These are phyloP conservation scores for Epicampocera succincta DNA, from an alignment of 2,888 invertebrate species.

Conservation along the genomic window DNA sequence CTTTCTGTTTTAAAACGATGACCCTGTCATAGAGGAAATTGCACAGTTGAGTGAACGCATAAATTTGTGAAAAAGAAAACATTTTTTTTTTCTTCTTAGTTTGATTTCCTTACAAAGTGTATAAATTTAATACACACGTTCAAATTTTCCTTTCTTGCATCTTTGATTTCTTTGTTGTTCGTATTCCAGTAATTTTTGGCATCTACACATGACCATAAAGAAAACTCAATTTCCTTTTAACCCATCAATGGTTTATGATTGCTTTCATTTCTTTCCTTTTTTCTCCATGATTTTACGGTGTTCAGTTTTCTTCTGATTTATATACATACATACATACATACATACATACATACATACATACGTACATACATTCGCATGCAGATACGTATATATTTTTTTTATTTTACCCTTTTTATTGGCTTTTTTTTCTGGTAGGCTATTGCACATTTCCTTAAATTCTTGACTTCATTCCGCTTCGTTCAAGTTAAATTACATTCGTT, in stretches of 20 bases:
- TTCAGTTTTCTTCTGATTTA: conserved; percentile 55
- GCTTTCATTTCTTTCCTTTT: conserved; percentile 61
- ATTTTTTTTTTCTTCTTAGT: conserved; percentile 22
- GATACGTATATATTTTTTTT: too few relatives aligned
- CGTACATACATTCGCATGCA: too few relatives aligned
- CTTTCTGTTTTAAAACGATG: conserved; percentile 56
- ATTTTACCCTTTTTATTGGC: conserved; percentile 64
- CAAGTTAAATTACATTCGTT: conserved; percentile 59
- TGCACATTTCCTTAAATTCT: conserved; percentile 44
- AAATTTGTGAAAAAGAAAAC: conserved; percentile 53
- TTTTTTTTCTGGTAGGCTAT: conserved; percentile 55
- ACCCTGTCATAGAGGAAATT: conserved; percentile 70
- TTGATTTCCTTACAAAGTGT: conserved; percentile 59
- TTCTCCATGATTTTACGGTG: conserved; percentile 62
- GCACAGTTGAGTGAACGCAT: conserved; percentile 70
- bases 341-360: neutral
- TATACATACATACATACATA: neutral
- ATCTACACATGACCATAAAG: conserved; percentile 69
- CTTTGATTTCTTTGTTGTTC: conserved; percentile 29
- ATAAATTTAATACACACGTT: conserved; percentile 70
- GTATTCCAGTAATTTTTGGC: conserved; percentile 52
- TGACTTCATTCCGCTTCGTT: conserved; percentile 8
- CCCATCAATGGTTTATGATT: conserved; percentile 72
- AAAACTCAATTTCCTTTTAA: conserved; percentile 79
- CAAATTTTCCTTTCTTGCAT: conserved; percentile 35